phyloP scores from a whole-genome alignment of 37 sponge, comb jelly and placozoan species.

The Lycopodina hypogea region DNA sequence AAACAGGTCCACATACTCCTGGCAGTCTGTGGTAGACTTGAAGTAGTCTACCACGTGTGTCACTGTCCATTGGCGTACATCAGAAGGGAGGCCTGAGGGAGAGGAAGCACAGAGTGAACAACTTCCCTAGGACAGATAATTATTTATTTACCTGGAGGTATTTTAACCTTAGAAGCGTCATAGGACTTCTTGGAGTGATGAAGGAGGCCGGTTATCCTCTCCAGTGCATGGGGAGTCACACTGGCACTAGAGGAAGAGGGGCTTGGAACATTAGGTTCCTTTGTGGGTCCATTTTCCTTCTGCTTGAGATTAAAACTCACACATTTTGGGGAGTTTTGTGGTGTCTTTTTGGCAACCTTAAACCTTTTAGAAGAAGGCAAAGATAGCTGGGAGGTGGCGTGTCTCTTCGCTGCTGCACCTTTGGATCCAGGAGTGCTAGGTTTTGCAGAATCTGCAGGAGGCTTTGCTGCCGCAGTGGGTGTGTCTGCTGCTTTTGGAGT shows the following conservation, averaged over 20 bases:
- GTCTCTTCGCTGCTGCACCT: neutral
- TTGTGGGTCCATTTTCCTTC: neutral
- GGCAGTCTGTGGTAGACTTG: constrained; percentile 46
- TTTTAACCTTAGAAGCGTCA: neutral
- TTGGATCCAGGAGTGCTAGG: neutral
- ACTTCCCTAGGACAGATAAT: neutral
- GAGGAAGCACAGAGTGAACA: neutral
- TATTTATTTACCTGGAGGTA: neutral
- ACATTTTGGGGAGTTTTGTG: neutral
- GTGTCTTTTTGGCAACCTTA: neutral
- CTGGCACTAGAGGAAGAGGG: neutral
- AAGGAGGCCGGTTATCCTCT: neutral
- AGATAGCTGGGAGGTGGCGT: neutral
- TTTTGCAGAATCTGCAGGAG: neutral
- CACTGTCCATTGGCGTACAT: constrained; percentile 42
- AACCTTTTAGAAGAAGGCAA: neutral
- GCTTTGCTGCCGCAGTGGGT: neutral
- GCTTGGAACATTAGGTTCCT: neutral
- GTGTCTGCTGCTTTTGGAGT: too few relatives aligned
- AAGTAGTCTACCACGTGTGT: constrained; percentile 50
- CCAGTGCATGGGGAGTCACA: neutral
- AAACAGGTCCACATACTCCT: constrained; percentile 27
- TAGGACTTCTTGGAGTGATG: neutral
- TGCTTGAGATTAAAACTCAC: constrained; percentile 31
- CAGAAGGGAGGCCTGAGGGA: constrained; percentile 8